Evolutionary conservation across 2,888 invertebrate species (phyloP).

Genomic region (Sericinus montela): DNA sequence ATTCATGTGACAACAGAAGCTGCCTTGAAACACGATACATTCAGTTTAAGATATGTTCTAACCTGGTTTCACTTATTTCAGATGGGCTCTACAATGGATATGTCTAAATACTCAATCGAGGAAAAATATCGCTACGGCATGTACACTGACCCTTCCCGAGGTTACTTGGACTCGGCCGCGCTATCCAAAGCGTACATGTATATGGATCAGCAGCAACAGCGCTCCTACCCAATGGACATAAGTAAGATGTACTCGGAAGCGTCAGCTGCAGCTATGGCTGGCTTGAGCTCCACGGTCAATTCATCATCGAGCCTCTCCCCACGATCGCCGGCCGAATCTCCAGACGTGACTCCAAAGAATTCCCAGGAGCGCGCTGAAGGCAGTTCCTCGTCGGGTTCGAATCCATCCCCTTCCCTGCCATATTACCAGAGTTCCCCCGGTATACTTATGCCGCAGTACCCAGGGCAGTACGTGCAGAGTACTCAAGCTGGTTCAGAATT

Average conservation of each 20-base stretch:
- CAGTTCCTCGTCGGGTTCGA: conserved; percentile 80
- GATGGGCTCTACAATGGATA: conserved; percentile 88
- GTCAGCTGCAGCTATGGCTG: conserved; percentile 80
- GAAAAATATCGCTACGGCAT: conserved; percentile 89
- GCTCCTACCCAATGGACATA: conserved; percentile 81
- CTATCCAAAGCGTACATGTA: conserved; percentile 88
- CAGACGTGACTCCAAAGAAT: conserved; percentile 71
- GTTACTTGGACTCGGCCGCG: conserved; percentile 86
- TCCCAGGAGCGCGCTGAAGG: conserved; percentile 75
- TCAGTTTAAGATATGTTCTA: no score
- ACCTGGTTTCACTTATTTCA: conserved; percentile 58
- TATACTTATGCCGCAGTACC: conserved; percentile 84
- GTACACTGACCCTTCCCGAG: conserved; percentile 86
- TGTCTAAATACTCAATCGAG: conserved; percentile 87
- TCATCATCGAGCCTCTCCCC: conserved; percentile 69
- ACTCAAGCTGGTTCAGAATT: conserved; percentile 83
- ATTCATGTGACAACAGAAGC: no score
- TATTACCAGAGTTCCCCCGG: conserved; percentile 80
- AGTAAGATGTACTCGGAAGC: conserved; percentile 83
- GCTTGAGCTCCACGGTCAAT: conserved; percentile 62
- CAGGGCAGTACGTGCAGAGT: conserved; percentile 76
- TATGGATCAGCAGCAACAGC: conserved; percentile 82
- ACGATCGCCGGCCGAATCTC: conserved; percentile 75
- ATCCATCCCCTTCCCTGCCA: conserved; percentile 81
- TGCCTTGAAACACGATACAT: no score